A percentile compares a stretch with the other conserved stretches of the same genome.
These are phyloP conservation scores for Psittacula derbiana DNA, from an alignment of 2,797 vertebrate genomes.

Conservation along the genomic window DNA sequence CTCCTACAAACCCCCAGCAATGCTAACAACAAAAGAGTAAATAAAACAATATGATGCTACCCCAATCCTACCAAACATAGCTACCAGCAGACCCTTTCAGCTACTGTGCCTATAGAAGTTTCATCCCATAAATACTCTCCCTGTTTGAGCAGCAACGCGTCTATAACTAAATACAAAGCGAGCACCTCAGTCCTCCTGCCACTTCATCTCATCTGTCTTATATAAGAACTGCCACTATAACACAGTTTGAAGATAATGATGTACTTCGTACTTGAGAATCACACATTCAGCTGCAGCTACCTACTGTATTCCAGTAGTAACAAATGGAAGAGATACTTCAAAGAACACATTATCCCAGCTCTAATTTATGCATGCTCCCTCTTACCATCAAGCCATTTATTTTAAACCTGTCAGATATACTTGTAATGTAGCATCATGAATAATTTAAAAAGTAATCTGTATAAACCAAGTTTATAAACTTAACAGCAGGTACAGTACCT, in stretches of 20 bases:
- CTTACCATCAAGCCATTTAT: slow-evolving; percentile 61
- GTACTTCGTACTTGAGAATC: not conserved
- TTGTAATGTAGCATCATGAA: slow-evolving; percentile 59
- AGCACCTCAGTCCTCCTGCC: not conserved
- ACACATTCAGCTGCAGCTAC: slow-evolving; percentile 36
- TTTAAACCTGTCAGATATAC: slow-evolving; percentile 58
- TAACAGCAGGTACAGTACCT: slow-evolving; percentile 57
- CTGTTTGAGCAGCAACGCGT: not conserved
- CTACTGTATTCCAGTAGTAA: slow-evolving; percentile 41
- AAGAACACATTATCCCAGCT: slow-evolving; percentile 55
- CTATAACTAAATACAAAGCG: not conserved
- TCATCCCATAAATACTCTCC: not conserved
- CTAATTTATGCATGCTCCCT: slow-evolving; percentile 63
- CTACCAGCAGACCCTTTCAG: not conserved
- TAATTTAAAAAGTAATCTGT: slow-evolving; percentile 62
- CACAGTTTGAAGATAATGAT: not conserved
- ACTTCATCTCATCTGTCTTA: not conserved
- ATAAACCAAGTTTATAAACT: slow-evolving; percentile 60
- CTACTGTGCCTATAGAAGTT: not conserved
- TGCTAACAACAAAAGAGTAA: not conserved
- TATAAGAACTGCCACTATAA: not conserved
- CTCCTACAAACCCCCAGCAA: not conserved
- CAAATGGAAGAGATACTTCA: slow-evolving; percentile 56
- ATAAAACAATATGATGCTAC: not conserved
- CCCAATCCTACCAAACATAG: not conserved